Evolutionary conservation across 2,888 invertebrate genomes (phyloP), one percentile per base, ranked within the genome.

Genomic region (Zygothrica quintamaculata): DNA sequence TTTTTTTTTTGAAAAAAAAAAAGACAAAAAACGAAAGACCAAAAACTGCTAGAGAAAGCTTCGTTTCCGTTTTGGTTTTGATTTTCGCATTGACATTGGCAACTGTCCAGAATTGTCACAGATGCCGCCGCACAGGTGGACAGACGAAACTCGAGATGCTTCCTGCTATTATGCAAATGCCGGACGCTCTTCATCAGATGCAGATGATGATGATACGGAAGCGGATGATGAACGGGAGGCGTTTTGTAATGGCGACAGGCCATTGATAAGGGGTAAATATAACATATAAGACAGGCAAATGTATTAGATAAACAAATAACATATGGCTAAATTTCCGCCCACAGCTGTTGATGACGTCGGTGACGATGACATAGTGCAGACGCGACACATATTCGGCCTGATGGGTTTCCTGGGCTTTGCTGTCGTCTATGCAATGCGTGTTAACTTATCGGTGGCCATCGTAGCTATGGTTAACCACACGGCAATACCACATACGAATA

Each of bases 341-440:
- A 29, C 39, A 61, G 66, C 39, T 18, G 31, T 15, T 12, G 58
- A 37, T 0, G 42, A 72, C 51, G 37, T 48, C 73, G 88, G 74
- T 16, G 81, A 77, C 26, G 81, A 78, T 18, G 74, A 73, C 1
- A 88, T 85, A 26, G 86, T 89, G 70, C 95, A 96, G 91, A 92
- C 95, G 53, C 93, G 97, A 29, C 94, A 95, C 85, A 93, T 96
- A 2, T 92, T 97, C 56, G 96, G 96, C 0, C 93, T 97, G n/a
- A 96, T 96, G 96, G 93, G 96, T 87, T 96, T 96, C 92, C 92
- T 96, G 76, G 96, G 96, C 36, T 96, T 96, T 96, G 96, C 96
- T 59, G 96, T 96, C 90, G 96, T 96, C 4, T 96, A 96, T 92
- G 92, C 96, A 65, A 96, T 96, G 96, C 92, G 96, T 73, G 96